A percentile compares a stretch with the other conserved stretches of the same genome.
These are phyloP conservation scores for Ptychobarbus kaznakovi DNA, from an alignment of 2,797 vertebrate species.

Conservation along the genomic window DNA sequence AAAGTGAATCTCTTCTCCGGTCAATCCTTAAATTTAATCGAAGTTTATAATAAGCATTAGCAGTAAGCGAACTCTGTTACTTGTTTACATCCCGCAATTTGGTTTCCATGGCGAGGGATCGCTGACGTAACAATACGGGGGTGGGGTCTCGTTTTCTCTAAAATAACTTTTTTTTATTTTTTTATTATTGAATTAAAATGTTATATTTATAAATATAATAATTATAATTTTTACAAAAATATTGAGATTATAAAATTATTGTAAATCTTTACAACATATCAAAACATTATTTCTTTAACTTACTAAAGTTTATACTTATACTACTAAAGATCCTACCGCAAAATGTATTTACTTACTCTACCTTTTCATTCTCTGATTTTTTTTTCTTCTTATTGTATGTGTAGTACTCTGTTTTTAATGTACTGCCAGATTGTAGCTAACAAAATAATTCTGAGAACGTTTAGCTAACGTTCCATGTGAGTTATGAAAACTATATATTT, in stretches of 20 bases:
- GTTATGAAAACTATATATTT: neutral
- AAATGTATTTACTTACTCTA: neutral
- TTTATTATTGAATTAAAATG: neutral
- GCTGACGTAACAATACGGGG: neutral
- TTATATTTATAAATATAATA: neutral
- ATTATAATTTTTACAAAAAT: neutral
- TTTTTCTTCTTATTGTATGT: neutral
- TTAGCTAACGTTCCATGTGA: neutral
- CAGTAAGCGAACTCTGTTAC: neutral
- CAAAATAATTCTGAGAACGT: neutral
- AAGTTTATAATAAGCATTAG: neutral
- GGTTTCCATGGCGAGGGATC: conserved; percentile 45
- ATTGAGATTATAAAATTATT: neutral
- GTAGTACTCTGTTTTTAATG: neutral
- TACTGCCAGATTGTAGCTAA: neutral
- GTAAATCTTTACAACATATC: neutral
- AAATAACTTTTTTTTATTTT: neutral
- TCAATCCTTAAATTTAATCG: neutral
- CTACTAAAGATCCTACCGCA: neutral
- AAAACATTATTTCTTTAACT: neutral
- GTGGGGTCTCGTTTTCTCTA: neutral
- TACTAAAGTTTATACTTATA: neutral
- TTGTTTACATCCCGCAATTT: neutral
- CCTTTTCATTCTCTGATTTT: too few relatives aligned
- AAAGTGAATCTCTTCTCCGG: neutral